Conservation (phyloP, 2,888 invertebrate genomes). For the Xestobium rufovillosum region DNA sequence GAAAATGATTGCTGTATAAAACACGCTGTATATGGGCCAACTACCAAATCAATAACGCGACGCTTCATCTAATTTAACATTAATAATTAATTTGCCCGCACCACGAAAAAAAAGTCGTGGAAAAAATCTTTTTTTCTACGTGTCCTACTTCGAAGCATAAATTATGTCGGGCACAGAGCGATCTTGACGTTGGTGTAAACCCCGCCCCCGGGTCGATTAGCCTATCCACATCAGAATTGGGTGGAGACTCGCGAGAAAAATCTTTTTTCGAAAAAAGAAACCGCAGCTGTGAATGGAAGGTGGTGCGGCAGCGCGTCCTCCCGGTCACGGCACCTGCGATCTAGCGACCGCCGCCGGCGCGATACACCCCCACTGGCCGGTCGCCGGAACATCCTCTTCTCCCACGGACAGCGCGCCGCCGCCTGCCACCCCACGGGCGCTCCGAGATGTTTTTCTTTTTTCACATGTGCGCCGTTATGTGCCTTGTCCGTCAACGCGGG, state of each 20-base stretch:
- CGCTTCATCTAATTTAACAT: conserved; percentile 10
- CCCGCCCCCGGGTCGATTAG: conserved; percentile 44
- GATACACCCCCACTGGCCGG: conserved; percentile 20
- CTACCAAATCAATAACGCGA: no score
- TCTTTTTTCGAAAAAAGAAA: conserved; percentile 41
- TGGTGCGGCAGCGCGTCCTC: conserved; percentile 42
- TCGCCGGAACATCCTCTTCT: conserved; percentile 23
- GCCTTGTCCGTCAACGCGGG: no score
- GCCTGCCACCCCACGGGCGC: conserved; percentile 5
- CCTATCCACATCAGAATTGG: conserved; percentile 41
- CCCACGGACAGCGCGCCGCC: conserved; percentile 20
- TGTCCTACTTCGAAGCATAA: neutral
- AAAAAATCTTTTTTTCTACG: no score
- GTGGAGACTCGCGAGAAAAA: conserved; percentile 47
- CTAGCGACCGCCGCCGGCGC: conserved; percentile 25
- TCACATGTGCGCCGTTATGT: conserved; percentile 9
- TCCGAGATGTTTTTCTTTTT: conserved; percentile 6
- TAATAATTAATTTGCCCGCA: neutral
- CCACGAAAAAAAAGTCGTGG: neutral
- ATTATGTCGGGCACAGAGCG: conserved; percentile 32
- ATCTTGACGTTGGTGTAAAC: conserved; percentile 33
- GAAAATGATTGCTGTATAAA: no score
- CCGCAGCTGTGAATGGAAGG: conserved; percentile 43
- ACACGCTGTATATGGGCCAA: no score
- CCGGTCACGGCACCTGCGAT: conserved; percentile 45